Conservation (phyloP, 2,113 vertebrate genomes). For the Sinocyclocheilus anshuiensis region DNA sequence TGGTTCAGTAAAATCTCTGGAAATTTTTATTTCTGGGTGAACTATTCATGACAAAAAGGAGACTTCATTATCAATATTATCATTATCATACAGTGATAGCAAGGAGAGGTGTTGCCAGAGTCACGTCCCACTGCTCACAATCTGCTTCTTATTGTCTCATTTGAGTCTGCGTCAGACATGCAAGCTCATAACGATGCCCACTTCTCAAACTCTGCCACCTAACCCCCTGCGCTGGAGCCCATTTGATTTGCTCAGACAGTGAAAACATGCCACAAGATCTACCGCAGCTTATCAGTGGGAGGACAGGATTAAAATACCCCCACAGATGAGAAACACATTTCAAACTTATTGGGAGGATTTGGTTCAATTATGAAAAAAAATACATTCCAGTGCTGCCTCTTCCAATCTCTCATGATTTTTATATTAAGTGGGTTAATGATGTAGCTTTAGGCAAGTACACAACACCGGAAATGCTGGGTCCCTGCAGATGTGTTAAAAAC, state of each 20-base stretch:
- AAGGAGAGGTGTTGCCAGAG: background rate
- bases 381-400: constrained; percentile 68
- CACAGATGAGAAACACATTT: constrained; percentile 69
- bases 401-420: constrained; percentile 48
- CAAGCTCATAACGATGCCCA: constrained; percentile 51
- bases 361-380: constrained; percentile 73
- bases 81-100: background rate
- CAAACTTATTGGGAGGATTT: constrained; percentile 70
- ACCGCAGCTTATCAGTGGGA: constrained; percentile 58
- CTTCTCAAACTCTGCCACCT: constrained; percentile 59
- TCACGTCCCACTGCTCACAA: constrained; percentile 23
- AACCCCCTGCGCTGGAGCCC: constrained; percentile 65
- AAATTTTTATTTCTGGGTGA: too few relatives aligned
- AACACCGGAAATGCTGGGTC: background rate
- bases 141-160: constrained; percentile 59
- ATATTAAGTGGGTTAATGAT: background rate
- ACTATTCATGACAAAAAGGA: background rate
- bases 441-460: background rate
- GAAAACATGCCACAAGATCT: constrained; percentile 74
- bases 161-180: constrained; percentile 41
- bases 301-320: constrained; percentile 67
- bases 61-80: background rate
- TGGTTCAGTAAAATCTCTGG: too few relatives aligned
- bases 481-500: background rate
- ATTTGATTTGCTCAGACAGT: constrained; percentile 68